Conservation (phyloP, 2,113 vertebrate species). For the Oncorhynchus masou region DNA sequence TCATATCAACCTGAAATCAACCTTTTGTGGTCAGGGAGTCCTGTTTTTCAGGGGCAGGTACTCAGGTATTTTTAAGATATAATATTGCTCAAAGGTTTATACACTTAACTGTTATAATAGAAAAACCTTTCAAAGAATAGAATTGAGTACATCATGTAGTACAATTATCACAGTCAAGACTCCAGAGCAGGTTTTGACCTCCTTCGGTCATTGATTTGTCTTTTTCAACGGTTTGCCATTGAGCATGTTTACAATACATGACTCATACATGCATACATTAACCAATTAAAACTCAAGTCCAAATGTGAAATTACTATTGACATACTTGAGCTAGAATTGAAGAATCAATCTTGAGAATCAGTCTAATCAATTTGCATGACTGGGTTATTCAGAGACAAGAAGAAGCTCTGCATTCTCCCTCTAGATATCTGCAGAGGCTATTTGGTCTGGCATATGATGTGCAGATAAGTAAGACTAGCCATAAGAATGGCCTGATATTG, state of each 20-base stretch:
- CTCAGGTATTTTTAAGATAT: constrained; percentile 39
- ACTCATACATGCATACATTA: constrained; percentile 32
- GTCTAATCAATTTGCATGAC: constrained; percentile 8
- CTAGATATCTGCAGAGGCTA: neutral
- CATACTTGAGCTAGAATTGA: constrained; percentile 23
- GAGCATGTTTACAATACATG: constrained; percentile 38
- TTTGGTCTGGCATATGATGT: neutral
- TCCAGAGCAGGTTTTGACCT: constrained; percentile 19
- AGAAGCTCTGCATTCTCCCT: neutral
- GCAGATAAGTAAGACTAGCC: too few relatives aligned
- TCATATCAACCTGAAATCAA: constrained; percentile 41
- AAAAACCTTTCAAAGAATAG: neutral
- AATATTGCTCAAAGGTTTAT: neutral
- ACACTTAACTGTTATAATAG: neutral
- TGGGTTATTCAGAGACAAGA: neutral
- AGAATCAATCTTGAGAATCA: constrained; percentile 33
- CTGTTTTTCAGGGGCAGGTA: constrained; percentile 25
- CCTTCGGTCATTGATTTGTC: constrained; percentile 36
- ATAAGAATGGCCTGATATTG: neutral
- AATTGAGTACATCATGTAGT: neutral
- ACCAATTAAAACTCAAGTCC: constrained; percentile 31
- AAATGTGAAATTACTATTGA: constrained; percentile 39
- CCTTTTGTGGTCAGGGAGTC: constrained; percentile 25
- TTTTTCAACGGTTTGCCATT: constrained; percentile 19
- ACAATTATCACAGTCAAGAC: neutral